Conservation (phyloP, 2,797 vertebrate genomes). For the Siniperca undulata region DNA sequence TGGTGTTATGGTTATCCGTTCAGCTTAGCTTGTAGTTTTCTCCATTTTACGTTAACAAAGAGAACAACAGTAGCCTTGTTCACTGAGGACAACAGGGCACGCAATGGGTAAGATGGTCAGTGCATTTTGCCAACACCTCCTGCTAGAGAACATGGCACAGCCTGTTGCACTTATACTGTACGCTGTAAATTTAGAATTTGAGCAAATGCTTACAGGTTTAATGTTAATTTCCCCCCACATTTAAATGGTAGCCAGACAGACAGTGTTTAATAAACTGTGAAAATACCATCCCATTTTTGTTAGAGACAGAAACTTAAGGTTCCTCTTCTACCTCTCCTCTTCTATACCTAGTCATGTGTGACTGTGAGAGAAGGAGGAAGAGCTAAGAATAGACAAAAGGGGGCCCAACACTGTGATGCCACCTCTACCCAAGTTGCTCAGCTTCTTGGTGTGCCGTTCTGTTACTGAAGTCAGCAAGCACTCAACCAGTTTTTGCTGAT, state of each 20-base stretch:
- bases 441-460: conserved; percentile 53
- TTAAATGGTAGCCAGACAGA: not conserved
- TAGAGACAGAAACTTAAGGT: conserved; percentile 41
- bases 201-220: not conserved
- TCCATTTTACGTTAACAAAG: not conserved
- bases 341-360: conserved; percentile 74
- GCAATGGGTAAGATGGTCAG: not conserved
- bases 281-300: conserved; percentile 18
- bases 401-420: conserved; percentile 64
- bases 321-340: conserved; percentile 55
- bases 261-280: not conserved
- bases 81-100: not conserved
- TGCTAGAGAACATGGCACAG: not conserved
- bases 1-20: not conserved
- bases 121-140: not conserved
- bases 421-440: conserved; percentile 70
- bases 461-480: conserved; percentile 52
- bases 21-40: not conserved
- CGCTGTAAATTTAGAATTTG: not conserved
- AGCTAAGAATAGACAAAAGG: conserved; percentile 79
- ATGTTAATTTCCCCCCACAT: not conserved
- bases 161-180: not conserved
- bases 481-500: conserved; percentile 41
- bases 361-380: conserved; percentile 73
- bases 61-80: not conserved